Base-by-base conservation (phyloP, 2,113 vertebrate genomes). In the Indicator indicator region DNA sequence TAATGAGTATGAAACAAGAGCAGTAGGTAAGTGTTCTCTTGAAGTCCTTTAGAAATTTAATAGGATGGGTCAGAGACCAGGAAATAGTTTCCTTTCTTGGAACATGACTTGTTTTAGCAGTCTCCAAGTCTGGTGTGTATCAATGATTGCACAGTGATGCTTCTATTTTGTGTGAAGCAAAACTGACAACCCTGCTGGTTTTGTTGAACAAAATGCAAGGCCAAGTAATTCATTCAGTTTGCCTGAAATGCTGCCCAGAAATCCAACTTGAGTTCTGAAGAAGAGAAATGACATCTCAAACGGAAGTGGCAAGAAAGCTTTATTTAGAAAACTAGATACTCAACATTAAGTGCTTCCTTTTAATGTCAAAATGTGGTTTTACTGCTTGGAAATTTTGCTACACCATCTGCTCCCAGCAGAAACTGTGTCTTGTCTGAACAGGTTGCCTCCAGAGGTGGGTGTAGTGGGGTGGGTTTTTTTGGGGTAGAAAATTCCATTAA, bases 1-100 rank as follows among this genome's bases (percentile, higher is more conserved):
- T 14, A 97, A 97, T 6, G 98, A 99, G 83, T 99, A 99, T 9
- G 99, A 99, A 97, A 98, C 98, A 27, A 98, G 98, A 10, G 99
- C 99, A 28, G 98, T 99, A 6, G 99, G 99, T 99, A 96, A 82
- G 96, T 74, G 33, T n/a, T 24, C 2, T 8, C 36, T 27, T 8
- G 8, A 6, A 48, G 54, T 42, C 64, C 69, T 80, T 68, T 4
- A 38, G 16, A 68, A 81, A 52, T 44, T 14, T 48, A 71, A 52
- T 77, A 50, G 56, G 33, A 52, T 24, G 16, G 24, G 3, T 55
- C 30, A 81, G 54, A 79, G 32, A 32, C 15, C n/a, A 56, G 64
- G 42, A 42, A 71, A 52, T 36, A 4, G 11, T 80, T 84, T 42
- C 5, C 5, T 27, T 86, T 79, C 55, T 54, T 86, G 55, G 55